Conservation (phyloP, 2,113 vertebrate species). For the Platanista minor region DNA sequence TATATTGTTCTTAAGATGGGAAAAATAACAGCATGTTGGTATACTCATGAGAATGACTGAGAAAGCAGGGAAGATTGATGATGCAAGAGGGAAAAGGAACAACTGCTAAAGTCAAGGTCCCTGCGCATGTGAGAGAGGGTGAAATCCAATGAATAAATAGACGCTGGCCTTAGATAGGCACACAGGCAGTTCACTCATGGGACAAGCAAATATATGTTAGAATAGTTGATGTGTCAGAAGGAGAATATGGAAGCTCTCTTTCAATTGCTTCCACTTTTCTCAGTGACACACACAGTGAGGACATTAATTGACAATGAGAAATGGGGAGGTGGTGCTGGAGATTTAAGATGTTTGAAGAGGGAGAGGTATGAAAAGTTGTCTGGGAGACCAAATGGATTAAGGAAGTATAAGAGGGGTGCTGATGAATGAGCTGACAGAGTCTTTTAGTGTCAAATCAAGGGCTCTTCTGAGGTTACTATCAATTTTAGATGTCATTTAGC, state of each 20-base stretch:
- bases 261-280: background rate
- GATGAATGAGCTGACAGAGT: background rate
- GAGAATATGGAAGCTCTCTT: background rate
- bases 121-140: background rate
- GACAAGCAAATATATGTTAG: accelerated
- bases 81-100: background rate
- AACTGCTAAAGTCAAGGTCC: background rate
- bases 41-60: background rate
- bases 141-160: background rate
- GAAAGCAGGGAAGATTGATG: background rate
- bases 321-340: background rate
- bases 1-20: background rate
- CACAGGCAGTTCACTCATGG: too few relatives aligned
- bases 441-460: background rate
- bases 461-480: background rate
- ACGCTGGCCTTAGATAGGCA: background rate
- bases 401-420: background rate
- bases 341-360: background rate
- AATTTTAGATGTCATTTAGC: background rate
- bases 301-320: background rate
- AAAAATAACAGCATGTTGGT: background rate
- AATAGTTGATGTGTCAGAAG: background rate
- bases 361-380: background rate
- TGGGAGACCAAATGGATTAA: background rate
- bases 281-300: background rate